Conservation (phyloP, 2,888 invertebrate species). For the Odontocolon sp. region DNA sequence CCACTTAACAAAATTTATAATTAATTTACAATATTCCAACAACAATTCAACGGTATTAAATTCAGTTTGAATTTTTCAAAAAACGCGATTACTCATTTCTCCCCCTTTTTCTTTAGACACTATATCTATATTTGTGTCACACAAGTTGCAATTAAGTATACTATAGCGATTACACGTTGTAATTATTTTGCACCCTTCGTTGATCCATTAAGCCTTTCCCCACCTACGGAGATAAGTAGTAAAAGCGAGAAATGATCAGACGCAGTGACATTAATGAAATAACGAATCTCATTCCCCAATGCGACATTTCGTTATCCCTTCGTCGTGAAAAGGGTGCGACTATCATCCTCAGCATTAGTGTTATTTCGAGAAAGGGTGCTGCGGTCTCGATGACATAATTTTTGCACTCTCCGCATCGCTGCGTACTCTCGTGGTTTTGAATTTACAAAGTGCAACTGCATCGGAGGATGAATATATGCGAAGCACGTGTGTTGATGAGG, state of each 20-base stretch:
- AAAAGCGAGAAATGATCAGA: constrained; percentile 43
- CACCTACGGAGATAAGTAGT: constrained; percentile 16
- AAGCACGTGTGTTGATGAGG: constrained; percentile 50
- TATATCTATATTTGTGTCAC: not conserved
- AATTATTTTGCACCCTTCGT: constrained; percentile 32
- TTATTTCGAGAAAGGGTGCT: constrained; percentile 11
- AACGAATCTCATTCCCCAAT: constrained; percentile 23
- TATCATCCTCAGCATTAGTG: not conserved
- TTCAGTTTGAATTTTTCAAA: not conserved
- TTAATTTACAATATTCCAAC: too few relatives aligned
- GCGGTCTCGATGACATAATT: constrained; percentile 47
- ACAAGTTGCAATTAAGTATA: constrained; percentile 22
- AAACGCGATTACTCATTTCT: not conserved
- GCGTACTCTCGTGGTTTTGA: constrained; percentile 3
- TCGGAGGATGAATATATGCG: not conserved
- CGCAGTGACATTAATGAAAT: constrained; percentile 42
- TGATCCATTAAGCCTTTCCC: constrained; percentile 15
- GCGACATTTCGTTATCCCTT: constrained; percentile 3
- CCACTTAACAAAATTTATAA: too few relatives aligned
- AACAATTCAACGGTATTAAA: too few relatives aligned
- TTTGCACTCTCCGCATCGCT: constrained; percentile 7
- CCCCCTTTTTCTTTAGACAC: too few relatives aligned
- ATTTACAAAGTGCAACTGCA: constrained; percentile 26
- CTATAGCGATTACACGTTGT: constrained; percentile 17
- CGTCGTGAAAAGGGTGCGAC: not conserved